These are phyloP conservation scores for Trichogramma pretiosum DNA, from an alignment of 1,140 invertebrate species.

Conservation along the genomic window DNA sequence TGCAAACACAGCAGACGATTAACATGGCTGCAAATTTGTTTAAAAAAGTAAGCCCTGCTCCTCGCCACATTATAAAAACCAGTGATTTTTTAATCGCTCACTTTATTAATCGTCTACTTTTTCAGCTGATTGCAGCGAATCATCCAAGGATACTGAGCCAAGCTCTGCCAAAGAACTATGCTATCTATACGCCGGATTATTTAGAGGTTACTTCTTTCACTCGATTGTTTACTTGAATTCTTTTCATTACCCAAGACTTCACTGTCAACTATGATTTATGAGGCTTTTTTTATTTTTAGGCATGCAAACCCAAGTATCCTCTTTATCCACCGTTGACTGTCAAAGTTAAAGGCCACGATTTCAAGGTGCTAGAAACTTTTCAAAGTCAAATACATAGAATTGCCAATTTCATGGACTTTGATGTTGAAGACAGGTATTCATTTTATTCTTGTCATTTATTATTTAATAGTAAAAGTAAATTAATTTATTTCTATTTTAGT, in stretches of 20 bases:
- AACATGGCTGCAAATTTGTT: no score
- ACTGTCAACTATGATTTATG: slow-evolving; percentile 3
- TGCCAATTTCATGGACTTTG: slow-evolving; percentile 62
- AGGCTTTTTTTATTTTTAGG: slow-evolving; percentile 41
- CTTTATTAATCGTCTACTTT: background rate
- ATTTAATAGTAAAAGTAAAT: slow-evolving; percentile 9
- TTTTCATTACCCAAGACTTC: background rate
- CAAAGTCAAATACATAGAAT: slow-evolving; percentile 67
- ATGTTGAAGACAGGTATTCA: slow-evolving; percentile 63
- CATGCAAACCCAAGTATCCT: slow-evolving; percentile 57
- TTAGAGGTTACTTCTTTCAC: slow-evolving; percentile 39
- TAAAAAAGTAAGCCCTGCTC: no score
- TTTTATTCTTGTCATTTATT: slow-evolving; percentile 9
- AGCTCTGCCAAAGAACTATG: slow-evolving; percentile 19
- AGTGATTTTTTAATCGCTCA: background rate
- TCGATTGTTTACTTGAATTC: slow-evolving; percentile 5
- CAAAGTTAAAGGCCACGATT: slow-evolving; percentile 75
- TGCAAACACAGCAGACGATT: no score
- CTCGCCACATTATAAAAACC: no score
- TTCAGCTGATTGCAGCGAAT: background rate
- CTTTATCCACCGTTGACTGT: slow-evolving; percentile 67
- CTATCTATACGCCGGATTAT: slow-evolving; percentile 50
- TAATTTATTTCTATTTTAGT: slow-evolving; percentile 39
- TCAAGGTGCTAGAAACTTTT: slow-evolving; percentile 67
- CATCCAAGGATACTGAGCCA: background rate